These are phyloP conservation scores for Enteromius radiatus DNA, from an alignment of 2,797 vertebrate species.

Conservation along the genomic window DNA sequence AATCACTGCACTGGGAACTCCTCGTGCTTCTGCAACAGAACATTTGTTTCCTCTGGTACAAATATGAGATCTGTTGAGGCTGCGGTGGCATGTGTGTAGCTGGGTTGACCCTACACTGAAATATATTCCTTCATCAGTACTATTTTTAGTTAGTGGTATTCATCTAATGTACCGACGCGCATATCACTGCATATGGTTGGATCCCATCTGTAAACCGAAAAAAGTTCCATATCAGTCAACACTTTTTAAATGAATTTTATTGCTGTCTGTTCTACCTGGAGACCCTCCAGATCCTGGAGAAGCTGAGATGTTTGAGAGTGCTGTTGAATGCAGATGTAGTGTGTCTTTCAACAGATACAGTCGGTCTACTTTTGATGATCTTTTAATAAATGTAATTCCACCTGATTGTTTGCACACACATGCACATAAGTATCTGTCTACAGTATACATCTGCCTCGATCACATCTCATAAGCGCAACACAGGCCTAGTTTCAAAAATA, in stretches of 20 bases:
- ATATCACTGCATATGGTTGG: constrained; percentile 6
- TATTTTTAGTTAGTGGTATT: constrained; percentile 39
- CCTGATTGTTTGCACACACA: constrained; percentile 28
- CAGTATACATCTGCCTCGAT: constrained; percentile 20
- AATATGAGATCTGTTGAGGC: constrained; percentile 40
- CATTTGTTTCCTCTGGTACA: constrained; percentile 39
- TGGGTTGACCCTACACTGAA: constrained; percentile 39
- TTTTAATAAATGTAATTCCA: constrained; percentile 27
- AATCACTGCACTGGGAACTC: constrained; percentile 41
- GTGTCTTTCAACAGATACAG: constrained; percentile 30
- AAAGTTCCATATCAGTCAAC: constrained; percentile 41
- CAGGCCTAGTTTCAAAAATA: constrained; percentile 47
- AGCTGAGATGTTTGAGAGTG: constrained; percentile 25
- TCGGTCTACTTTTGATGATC: constrained; percentile 11
- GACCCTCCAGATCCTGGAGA: background rate
- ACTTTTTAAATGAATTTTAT: constrained; percentile 39
- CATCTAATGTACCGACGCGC: constrained; percentile 20
- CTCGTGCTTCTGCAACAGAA: constrained; percentile 20
- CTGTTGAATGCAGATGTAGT: constrained; percentile 30
- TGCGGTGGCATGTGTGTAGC: constrained; percentile 48
- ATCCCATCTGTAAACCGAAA: constrained; percentile 23
- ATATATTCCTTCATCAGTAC: constrained; percentile 31
- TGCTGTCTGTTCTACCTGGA: constrained; percentile 43
- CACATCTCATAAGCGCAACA: constrained; percentile 40
- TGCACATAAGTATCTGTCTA: background rate